Base-by-base conservation (phyloP, 2,888 invertebrate genomes). In the Diaprepes abbreviatus region DNA sequence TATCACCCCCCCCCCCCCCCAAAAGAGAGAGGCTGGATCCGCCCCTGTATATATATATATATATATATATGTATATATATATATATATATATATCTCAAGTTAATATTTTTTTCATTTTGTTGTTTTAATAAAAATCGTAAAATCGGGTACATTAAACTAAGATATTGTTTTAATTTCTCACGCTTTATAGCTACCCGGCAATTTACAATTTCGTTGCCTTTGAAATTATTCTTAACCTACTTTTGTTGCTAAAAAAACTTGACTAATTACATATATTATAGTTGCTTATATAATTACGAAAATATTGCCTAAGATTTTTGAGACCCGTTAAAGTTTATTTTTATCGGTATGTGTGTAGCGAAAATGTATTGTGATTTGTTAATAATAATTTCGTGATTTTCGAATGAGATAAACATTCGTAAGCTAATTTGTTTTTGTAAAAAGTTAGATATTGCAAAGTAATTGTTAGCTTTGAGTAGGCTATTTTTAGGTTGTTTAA, bases 241-340 rank as follows among this genome's bases (percentile, higher is more conserved):
- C 67, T 62, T 68, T 57, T 62, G 57, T 68, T 62, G 62, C 55
- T 62, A 45, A 68, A 68, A 66, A 66, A 68, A 68, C 62, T 62
- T 50, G 16, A 68, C 62, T 52, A 66, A 66, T 66, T 38, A 38
- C 4, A 5, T 45, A 45, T 35, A n/a, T 35, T 10, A 10, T n/a
- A n/a, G n/a, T n/a, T n/a, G n/a, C n/a, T 45, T 66, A 54, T 52
- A 5, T 7, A 14, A 54, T 66, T 60, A 52, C 36, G 52, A 5
- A 36, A 52, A 33, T 54, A 54, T 60, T 66, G 19, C 16, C 45
- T 45, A 66, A 66, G 14, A 5, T 48, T 19, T 48, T 54, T 35
- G 57, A 33, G 60, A 48, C 31, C 45, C 35, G 16, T 48, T 48
- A 19, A 0, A 5, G 19, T 17, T 3, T 7, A 19, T 38, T 35